These are phyloP conservation scores for Tricholaema leucomelas DNA, from an alignment of 2,113 vertebrate genomes.

Conservation along the genomic window DNA sequence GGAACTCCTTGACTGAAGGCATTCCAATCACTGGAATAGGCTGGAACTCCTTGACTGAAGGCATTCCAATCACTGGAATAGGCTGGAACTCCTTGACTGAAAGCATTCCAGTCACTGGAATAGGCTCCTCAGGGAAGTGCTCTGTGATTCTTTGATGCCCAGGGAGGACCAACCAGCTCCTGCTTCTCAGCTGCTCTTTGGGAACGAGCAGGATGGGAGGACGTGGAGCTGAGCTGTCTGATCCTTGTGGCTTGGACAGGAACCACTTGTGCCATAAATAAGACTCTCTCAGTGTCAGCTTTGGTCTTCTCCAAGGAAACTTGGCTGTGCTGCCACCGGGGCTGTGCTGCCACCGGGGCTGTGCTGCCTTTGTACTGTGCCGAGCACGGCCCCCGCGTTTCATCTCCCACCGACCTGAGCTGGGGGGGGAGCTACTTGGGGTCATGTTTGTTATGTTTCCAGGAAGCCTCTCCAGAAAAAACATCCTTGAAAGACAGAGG, in stretches of 20 bases:
- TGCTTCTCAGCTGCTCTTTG: too few relatives aligned
- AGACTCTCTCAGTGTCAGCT: fast-evolving
- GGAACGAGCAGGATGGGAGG: too few relatives aligned
- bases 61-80: too few relatives aligned
- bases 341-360: neutral
- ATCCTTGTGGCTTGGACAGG: neutral
- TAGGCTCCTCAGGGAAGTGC: too few relatives aligned
- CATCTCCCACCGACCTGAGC: slow-evolving; percentile 12
- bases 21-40: too few relatives aligned
- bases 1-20: too few relatives aligned
- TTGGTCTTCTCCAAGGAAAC: neutral
- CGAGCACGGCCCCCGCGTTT: neutral
- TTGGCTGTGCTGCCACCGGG: neutral
- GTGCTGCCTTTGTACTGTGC: neutral
- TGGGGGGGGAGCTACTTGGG: neutral
- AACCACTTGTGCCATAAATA: neutral
- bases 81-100: too few relatives aligned
- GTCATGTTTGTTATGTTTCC: slow-evolving; percentile 71
- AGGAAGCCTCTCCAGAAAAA: slow-evolving; percentile 58
- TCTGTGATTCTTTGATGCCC: too few relatives aligned
- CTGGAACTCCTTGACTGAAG: too few relatives aligned
- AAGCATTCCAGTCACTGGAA: too few relatives aligned
- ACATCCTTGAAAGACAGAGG: slow-evolving; percentile 56
- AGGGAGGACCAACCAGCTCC: too few relatives aligned
- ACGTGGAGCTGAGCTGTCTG: too few relatives aligned